Evolutionary conservation across 2,113 vertebrate species (phyloP).

Genomic region (Labrus mixtus): DNA sequence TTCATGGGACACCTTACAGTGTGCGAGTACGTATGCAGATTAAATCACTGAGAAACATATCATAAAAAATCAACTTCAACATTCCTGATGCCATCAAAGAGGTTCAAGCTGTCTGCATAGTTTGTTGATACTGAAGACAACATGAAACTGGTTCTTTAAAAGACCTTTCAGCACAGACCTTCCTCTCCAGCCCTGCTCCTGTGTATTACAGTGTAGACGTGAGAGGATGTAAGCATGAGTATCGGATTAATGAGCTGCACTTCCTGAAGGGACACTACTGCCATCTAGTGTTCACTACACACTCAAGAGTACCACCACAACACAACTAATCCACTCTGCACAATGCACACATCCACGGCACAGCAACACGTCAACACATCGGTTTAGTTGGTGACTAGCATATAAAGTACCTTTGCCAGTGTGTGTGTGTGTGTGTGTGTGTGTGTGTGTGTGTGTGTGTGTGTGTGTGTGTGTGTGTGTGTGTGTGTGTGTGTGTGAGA

Average conservation of each 20-base stretch:
- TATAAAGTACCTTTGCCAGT: slow-evolving; percentile 3
- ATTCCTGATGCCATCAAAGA: neutral
- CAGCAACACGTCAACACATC: slow-evolving; percentile 18
- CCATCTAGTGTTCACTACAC: slow-evolving; percentile 44
- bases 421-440: slow-evolving; percentile 6
- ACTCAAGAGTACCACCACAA: neutral
- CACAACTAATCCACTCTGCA: slow-evolving; percentile 1
- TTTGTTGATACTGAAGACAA: neutral
- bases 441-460: neutral
- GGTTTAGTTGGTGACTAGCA: slow-evolving; percentile 23
- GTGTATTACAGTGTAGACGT: neutral
- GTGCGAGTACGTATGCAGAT: slow-evolving; percentile 4
- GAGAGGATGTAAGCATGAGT: neutral
- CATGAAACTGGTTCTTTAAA: neutral
- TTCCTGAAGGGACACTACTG: slow-evolving; percentile 51
- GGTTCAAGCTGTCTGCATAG: neutral
- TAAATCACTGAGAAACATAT: slow-evolving; percentile 20
- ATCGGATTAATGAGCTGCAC: neutral
- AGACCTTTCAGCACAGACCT: neutral
- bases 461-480: slow-evolving; percentile 9
- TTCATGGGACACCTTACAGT: slow-evolving; percentile 31
- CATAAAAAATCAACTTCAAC: slow-evolving; percentile 32
- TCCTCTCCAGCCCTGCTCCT: neutral
- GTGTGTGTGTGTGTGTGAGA: slow-evolving; percentile 10
- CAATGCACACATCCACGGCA: slow-evolving; percentile 25